phyloP scores from a whole-genome alignment of 2,888 invertebrate genomes.

The Lasioglossum calceatum region DNA sequence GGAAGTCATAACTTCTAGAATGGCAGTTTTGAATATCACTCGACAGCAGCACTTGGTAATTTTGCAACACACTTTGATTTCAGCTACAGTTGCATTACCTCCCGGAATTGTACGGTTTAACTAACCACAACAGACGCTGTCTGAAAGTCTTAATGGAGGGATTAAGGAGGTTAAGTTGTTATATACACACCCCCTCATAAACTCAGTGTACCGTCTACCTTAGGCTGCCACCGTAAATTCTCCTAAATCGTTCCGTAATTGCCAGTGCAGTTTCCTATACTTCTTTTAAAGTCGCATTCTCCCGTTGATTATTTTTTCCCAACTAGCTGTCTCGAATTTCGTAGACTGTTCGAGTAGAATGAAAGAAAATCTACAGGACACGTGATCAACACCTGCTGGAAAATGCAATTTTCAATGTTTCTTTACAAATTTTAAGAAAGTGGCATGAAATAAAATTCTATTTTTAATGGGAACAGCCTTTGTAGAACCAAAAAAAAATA shows the following conservation, averaged over 20 bases:
- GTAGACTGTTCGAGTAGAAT: not conserved
- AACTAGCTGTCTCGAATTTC: not conserved
- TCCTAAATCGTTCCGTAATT: slow-evolving; percentile 11
- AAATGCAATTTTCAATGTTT: no score
- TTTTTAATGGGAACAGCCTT: no score
- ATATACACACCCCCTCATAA: slow-evolving; percentile 9
- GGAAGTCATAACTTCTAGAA: not conserved
- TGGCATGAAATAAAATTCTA: no score
- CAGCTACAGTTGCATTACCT: not conserved
- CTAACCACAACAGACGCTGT: slow-evolving; percentile 15
- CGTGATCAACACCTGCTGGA: not conserved
- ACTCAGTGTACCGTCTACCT: not conserved
- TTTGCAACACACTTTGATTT: not conserved
- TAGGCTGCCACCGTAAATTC: not conserved
- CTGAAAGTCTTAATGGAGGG: slow-evolving; percentile 21
- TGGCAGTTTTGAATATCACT: not conserved
- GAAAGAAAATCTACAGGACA: not conserved
- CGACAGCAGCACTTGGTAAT: not conserved
- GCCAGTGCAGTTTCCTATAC: not conserved
- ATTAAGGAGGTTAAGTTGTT: slow-evolving; percentile 17
- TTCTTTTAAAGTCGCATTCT: not conserved
- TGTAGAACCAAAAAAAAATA: no score
- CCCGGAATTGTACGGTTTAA: not conserved
- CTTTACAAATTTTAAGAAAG: no score
- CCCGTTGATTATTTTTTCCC: not conserved